Conservation (phyloP, 1,140 invertebrate species). For the Ylistrum balloti region DNA sequence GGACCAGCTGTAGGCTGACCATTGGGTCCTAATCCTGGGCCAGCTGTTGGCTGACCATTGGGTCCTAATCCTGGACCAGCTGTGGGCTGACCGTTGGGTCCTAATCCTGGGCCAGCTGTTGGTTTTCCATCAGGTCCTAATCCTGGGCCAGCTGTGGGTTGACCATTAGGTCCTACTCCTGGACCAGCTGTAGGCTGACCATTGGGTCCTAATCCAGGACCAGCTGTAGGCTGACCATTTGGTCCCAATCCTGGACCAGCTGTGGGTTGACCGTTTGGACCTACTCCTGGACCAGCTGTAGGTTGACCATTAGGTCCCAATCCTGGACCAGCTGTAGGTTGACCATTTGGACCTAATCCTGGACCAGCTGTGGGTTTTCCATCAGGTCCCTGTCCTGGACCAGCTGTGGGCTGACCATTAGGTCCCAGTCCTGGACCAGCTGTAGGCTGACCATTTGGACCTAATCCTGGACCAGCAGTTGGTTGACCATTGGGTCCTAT, state of each 20-base stretch:
- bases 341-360: constrained; percentile 20
- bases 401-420: not conserved
- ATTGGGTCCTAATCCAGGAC: not conserved
- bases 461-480: not conserved
- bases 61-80: constrained; percentile 30
- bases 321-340: constrained; percentile 45
- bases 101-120: not conserved
- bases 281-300: constrained; percentile 2
- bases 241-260: not conserved
- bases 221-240: not conserved
- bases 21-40: constrained; percentile 43
- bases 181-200: not conserved
- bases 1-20: constrained; percentile 38
- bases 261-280: constrained; percentile 35
- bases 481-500: constrained; percentile 51
- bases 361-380: constrained; percentile 52
- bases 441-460: constrained; percentile 41
- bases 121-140: constrained; percentile 33
- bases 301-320: not conserved
- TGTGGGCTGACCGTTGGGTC: constrained; percentile 43
- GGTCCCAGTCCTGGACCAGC: constrained; percentile 1
- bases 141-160: constrained; percentile 49
- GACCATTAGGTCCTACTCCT: constrained; percentile 18
- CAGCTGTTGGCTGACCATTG: constrained; percentile 46
- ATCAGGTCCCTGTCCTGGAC: not conserved